A percentile compares a stretch with the other conserved stretches of the same genome.
Conservation (phyloP, 1,140 invertebrate genomes). For the Galleria mellonella region DNA sequence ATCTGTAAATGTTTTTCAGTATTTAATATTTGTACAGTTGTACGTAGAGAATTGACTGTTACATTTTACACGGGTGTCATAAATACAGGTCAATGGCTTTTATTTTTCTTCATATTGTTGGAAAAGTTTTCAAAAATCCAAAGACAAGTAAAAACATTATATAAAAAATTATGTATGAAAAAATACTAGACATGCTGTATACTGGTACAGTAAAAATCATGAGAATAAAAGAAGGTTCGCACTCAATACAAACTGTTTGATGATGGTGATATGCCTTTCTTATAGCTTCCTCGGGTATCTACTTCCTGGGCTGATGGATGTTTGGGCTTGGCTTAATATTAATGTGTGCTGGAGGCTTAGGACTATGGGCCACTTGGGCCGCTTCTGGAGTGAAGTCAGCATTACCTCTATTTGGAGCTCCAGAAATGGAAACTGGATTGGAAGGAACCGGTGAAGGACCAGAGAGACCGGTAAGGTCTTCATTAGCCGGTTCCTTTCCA, state of each 20-base stretch:
- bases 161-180: no score
- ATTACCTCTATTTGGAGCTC: constrained; percentile 86
- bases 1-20: no score
- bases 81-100: no score
- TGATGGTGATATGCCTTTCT: constrained; percentile 21
- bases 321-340: constrained; percentile 74
- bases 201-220: no score
- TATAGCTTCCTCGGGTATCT: constrained; percentile 23
- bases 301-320: constrained; percentile 89
- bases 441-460: constrained; percentile 77
- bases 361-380: constrained; percentile 86
- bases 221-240: not conserved
- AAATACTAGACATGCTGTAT: no score
- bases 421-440: constrained; percentile 85
- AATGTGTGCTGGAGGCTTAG: constrained; percentile 79
- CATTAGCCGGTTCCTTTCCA: constrained; percentile 70
- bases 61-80: no score
- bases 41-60: no score
- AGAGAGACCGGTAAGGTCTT: constrained; percentile 58
- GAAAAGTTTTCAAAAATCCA: no score
- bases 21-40: no score
- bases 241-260: constrained; percentile 7
- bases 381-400: constrained; percentile 92
- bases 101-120: no score
- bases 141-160: no score